Conservation (phyloP, 2,888 invertebrate species). For the Dicycla oo region DNA sequence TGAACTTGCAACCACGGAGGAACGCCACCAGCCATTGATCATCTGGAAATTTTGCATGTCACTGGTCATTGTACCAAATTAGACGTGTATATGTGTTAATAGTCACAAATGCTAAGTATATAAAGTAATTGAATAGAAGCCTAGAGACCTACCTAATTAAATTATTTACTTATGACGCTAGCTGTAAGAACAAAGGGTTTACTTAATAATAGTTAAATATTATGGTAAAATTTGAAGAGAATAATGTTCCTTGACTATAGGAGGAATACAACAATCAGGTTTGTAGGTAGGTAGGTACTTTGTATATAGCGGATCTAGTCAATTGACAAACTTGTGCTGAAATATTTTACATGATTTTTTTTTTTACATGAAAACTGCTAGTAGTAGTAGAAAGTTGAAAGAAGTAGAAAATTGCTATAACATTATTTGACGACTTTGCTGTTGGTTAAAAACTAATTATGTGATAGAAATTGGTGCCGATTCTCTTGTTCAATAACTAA, state of each 20-base stretch:
- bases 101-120: neutral
- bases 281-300: neutral
- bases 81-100: neutral
- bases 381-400: too few relatives aligned
- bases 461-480: slow-evolving; percentile 7
- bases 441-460: neutral
- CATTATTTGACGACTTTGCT: too few relatives aligned
- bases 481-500: too few relatives aligned
- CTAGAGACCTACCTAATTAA: too few relatives aligned
- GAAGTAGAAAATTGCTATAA: neutral
- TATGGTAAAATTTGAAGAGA: neutral
- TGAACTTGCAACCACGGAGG: slow-evolving; percentile 92
- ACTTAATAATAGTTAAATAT: neutral
- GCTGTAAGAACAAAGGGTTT: neutral
- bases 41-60: slow-evolving; percentile 78
- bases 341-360: neutral
- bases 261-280: neutral
- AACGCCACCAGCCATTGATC: slow-evolving; percentile 92
- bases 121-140: neutral
- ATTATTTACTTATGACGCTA: neutral
- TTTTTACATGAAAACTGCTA: too few relatives aligned
- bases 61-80: neutral
- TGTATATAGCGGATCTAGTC: neutral
- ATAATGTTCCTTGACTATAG: neutral
- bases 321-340: neutral